phyloP scores from a whole-genome alignment of 2,888 invertebrate species.

The Encarsia formosa region DNA sequence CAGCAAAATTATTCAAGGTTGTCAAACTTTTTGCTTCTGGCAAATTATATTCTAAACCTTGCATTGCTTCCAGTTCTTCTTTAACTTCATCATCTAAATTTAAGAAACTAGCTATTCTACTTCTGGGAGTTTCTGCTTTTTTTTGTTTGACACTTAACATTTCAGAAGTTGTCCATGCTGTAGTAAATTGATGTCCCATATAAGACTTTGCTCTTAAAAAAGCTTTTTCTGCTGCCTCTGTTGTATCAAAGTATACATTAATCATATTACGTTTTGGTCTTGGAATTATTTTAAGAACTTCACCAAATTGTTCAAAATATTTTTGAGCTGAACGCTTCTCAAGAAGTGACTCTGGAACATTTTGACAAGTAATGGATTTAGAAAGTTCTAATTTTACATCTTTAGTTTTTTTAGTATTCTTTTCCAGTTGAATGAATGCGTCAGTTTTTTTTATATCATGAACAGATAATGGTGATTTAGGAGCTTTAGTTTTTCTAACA shows the following conservation, averaged over 20 bases:
- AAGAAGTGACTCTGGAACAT: slow-evolving; percentile 63
- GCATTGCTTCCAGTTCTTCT: slow-evolving; percentile 68
- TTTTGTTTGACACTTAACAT: slow-evolving; percentile 41
- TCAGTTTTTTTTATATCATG: slow-evolving; percentile 26
- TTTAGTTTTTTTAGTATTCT: slow-evolving; percentile 33
- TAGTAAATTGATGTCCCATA: slow-evolving; percentile 61
- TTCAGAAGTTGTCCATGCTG: slow-evolving; percentile 56
- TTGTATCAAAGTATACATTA: slow-evolving; percentile 65
- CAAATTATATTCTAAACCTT: slow-evolving; percentile 48
- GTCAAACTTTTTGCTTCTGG: slow-evolving; percentile 27
- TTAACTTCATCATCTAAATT: slow-evolving; percentile 61
- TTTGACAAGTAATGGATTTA: slow-evolving; percentile 53
- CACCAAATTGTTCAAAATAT: slow-evolving; percentile 71
- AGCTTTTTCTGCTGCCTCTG: slow-evolving; percentile 59
- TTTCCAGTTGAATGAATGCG: slow-evolving; percentile 33
- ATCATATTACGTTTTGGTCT: slow-evolving; percentile 64
- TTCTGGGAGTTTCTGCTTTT: slow-evolving; percentile 34
- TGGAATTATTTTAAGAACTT: slow-evolving; percentile 62
- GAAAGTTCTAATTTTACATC: slow-evolving; percentile 29
- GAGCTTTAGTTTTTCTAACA: neutral
- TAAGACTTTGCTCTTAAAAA: slow-evolving; percentile 60
- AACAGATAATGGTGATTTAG: slow-evolving; percentile 5
- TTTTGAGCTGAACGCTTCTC: slow-evolving; percentile 61
- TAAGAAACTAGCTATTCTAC: slow-evolving; percentile 43
- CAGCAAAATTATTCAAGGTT: slow-evolving; percentile 11